Conservation (phyloP, 2,113 vertebrate genomes). For the Upupa epops region DNA sequence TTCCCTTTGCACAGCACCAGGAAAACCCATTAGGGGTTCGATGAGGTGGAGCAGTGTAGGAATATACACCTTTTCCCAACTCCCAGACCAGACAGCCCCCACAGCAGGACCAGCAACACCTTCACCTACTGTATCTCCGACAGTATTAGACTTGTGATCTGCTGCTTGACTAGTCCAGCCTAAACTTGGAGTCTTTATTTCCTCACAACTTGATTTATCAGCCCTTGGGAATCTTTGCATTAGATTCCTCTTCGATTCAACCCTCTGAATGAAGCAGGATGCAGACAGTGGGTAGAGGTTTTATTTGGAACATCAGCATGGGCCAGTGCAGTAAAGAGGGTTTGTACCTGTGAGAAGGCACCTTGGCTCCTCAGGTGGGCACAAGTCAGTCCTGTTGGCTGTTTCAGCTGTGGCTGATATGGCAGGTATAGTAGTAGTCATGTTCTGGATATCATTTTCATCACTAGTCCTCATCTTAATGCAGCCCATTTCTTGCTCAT, state of each 20-base stretch:
- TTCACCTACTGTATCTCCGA: too few relatives aligned
- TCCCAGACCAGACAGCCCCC: too few relatives aligned
- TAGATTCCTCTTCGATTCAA: conserved; percentile 14
- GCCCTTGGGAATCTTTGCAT: neutral
- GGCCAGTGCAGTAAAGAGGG: neutral
- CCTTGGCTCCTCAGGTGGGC: neutral
- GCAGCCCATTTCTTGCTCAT: neutral
- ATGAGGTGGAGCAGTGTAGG: too few relatives aligned
- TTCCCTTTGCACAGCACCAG: too few relatives aligned
- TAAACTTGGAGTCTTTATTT: neutral
- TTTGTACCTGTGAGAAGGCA: neutral
- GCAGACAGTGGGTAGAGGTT: neutral
- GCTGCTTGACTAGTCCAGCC: conserved; percentile 2
- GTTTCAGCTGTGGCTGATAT: neutral
- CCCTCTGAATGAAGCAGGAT: neutral
- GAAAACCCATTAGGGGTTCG: too few relatives aligned
- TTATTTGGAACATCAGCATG: neutral
- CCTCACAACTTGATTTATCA: neutral
- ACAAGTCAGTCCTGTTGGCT: neutral
- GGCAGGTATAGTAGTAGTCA: neutral
- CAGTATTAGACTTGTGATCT: neutral
- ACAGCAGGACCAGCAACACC: too few relatives aligned
- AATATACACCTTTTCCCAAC: too few relatives aligned
- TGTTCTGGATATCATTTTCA: neutral
- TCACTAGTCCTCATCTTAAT: neutral